These are phyloP conservation scores for Pseudorectes ferrugineus DNA, from an alignment of 2,113 vertebrate genomes.

Conservation along the genomic window DNA sequence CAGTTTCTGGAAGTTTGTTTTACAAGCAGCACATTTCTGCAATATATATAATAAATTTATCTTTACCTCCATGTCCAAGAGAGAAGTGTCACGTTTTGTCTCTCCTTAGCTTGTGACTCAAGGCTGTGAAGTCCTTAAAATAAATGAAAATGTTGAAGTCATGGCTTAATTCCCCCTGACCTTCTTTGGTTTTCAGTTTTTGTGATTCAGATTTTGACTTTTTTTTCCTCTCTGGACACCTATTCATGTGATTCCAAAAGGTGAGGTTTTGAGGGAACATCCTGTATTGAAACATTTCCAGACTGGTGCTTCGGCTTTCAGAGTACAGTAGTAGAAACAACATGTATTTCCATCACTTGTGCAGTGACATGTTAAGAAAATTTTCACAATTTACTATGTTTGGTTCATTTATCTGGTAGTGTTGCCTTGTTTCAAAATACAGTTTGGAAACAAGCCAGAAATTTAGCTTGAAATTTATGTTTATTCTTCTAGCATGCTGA, in stretches of 20 bases:
- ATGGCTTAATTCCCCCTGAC: neutral
- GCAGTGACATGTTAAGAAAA: neutral
- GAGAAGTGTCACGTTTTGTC: neutral
- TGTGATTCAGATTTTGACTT: neutral
- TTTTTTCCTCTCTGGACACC: neutral
- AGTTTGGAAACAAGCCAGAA: neutral
- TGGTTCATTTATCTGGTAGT: neutral
- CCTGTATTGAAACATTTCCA: neutral
- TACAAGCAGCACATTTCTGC: neutral
- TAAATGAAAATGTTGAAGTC: neutral
- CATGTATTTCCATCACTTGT: neutral
- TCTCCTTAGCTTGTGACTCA: neutral
- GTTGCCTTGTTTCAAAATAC: neutral
- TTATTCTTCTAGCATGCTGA: neutral
- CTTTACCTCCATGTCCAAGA: neutral
- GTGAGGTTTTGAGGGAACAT: neutral
- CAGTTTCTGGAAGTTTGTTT: neutral
- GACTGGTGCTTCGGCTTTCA: neutral
- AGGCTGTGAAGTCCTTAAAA: neutral
- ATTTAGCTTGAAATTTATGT: neutral
- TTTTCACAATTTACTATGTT: neutral
- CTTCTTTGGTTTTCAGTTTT: neutral
- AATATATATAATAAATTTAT: neutral
- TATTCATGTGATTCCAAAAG: neutral
- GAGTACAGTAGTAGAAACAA: neutral